These are phyloP conservation scores for Conus ventricosus DNA, from an alignment of 1,140 invertebrate genomes.

Conservation along the genomic window DNA sequence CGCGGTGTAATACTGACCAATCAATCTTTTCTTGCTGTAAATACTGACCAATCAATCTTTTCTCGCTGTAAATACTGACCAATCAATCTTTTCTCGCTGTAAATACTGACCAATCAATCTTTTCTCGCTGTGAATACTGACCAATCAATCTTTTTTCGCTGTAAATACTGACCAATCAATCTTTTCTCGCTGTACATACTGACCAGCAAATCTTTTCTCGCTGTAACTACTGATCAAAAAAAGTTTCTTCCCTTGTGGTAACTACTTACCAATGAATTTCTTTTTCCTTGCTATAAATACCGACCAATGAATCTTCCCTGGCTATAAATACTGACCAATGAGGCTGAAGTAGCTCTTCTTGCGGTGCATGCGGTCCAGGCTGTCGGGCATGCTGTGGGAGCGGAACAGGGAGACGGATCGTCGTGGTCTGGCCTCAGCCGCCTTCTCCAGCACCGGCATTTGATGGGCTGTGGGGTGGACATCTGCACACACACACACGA, in stretches of 20 bases:
- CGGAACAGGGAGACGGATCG: constrained; percentile 47
- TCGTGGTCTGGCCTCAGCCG: constrained; percentile 31
- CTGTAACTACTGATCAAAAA: too few species aligned
- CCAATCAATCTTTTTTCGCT: too few species aligned
- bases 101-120: too few species aligned
- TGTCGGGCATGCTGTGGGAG: constrained; percentile 69
- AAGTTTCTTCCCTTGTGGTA: too few species aligned
- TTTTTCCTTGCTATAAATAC: background rate
- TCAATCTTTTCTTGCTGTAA: background rate
- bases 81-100: too few species aligned
- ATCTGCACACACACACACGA: constrained; percentile 73
- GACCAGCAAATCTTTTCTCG: too few species aligned
- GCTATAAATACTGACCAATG: constrained; percentile 42
- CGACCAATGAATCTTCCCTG: background rate
- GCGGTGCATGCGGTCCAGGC: constrained; percentile 63
- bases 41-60: too few species aligned
- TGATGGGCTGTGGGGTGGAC: constrained; percentile 81
- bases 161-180: background rate
- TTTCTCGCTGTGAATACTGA: too few species aligned
- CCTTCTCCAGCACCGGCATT: constrained; percentile 76
- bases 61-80: too few species aligned
- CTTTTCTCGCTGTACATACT: background rate
- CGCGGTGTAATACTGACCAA: background rate
- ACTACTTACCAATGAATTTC: too few species aligned
- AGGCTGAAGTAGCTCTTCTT: constrained; percentile 58